A percentile compares a stretch with the other conserved stretches of the same genome.
Evolutionary conservation across 2,888 invertebrate species (phyloP).

Genomic region (Meta bourneti): DNA sequence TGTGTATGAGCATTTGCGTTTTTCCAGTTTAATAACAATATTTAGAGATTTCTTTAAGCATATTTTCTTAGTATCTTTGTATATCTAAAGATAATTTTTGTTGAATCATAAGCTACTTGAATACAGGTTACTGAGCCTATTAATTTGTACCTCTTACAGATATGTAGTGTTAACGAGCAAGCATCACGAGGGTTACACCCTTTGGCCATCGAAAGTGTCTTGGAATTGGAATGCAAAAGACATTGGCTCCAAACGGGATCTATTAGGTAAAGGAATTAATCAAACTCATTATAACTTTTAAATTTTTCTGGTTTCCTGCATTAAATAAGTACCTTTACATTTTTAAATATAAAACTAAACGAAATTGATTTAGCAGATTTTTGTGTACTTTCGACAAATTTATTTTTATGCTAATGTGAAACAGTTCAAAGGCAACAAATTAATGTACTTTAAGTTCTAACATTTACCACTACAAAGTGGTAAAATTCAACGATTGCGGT

Average conservation of each 20-base stretch:
- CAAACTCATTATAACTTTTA: neutral
- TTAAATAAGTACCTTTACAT: neutral
- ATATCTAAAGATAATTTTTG: too few species aligned
- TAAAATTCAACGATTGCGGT: too few species aligned
- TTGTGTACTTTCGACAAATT: neutral
- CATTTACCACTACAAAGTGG: too few species aligned
- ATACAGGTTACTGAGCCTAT: neutral
- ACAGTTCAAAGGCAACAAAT: too few species aligned
- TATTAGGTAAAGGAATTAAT: slow-evolving; percentile 80
- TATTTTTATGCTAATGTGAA: neutral
- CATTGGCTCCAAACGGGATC: slow-evolving; percentile 82
- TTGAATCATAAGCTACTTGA: too few species aligned
- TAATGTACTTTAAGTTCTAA: too few species aligned
- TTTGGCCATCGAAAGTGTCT: slow-evolving; percentile 82
- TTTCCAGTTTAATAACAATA: too few species aligned
- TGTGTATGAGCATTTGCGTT: too few species aligned
- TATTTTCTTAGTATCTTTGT: too few species aligned
- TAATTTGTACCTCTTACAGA: slow-evolving; percentile 45
- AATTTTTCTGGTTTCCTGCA: neutral
- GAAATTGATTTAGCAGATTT: neutral
- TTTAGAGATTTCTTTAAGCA: too few species aligned
- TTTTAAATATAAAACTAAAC: neutral
- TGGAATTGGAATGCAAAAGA: slow-evolving; percentile 82
- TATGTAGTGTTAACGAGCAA: slow-evolving; percentile 82
- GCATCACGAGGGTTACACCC: slow-evolving; percentile 82